phyloP scores from a whole-genome alignment of 2,797 vertebrate genomes.

The Phataginus tetradactyla region DNA sequence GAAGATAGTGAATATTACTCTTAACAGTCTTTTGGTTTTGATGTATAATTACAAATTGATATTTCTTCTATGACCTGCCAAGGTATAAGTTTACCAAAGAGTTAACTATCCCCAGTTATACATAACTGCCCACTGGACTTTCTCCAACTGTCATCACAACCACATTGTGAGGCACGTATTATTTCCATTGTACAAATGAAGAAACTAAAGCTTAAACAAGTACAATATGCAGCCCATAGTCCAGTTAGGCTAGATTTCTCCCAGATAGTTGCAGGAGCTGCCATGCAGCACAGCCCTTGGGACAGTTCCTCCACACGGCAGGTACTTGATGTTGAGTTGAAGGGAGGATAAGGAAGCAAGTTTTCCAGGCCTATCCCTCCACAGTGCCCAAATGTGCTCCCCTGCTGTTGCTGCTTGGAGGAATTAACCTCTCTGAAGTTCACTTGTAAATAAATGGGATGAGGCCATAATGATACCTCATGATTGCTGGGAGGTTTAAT shows the following conservation, averaged over 20 bases:
- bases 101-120: not conserved
- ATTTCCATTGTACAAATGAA: not conserved
- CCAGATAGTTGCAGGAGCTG: not conserved
- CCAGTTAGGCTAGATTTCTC: not conserved
- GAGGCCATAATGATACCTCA: not conserved
- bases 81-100: not conserved
- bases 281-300: not conserved
- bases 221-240: not conserved
- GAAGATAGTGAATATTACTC: not conserved
- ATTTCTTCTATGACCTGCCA: not conserved
- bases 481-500: not conserved
- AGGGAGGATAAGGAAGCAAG: not conserved
- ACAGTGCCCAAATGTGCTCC: not conserved
- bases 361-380: accelerated
- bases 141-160: not conserved
- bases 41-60: not conserved
- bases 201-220: not conserved
- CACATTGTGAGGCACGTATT: not conserved
- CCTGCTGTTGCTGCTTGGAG: not conserved
- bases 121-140: not conserved
- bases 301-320: too few relatives aligned
- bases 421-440: not conserved
- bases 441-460: not conserved
- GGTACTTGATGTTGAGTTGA: not conserved
- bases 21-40: not conserved